Evolutionary conservation across 1,140 invertebrate species (phyloP), one percentile per base, ranked within the genome.

Genomic region (Pseudomyrmex pallidus): DNA sequence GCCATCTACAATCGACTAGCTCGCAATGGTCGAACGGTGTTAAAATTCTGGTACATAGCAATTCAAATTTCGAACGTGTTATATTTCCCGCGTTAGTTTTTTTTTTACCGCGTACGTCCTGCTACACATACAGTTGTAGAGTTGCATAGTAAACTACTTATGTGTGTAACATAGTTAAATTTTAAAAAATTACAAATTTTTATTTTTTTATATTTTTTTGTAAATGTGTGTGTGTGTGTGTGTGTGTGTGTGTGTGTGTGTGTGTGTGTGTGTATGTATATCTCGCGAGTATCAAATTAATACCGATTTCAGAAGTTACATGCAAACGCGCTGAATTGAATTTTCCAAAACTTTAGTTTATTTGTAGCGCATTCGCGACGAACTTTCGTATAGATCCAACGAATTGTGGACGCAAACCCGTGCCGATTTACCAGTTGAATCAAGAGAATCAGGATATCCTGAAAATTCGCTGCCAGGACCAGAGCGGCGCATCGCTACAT

Each of bases 381-480:
- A 54, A 80, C 59, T 80, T 80, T 44, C 66, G 54, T 44, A 56
- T 12, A 10, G 22, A 17, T 44, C 44, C 63, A 52, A 13, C 50
- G 17, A 46, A 80, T 80, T 70, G 70, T 59, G 54, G 44, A 22
- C 66, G 56, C 66, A 25, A 35, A 20, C 48, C 35, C 76, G 76
- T 22, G 54, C 66, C 56, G 76, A 70, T 80, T 80, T 80, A 61
- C 76, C 67, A 80, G 76, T 59, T 80, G 76, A 70, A 80, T 80
- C 76, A 25, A 78, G 59, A 73, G 56, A 82, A 82, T 82, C 76
- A 56, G 62, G 68, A 63, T 80, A 70, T 70, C 57, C 59, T 82
- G 84, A 62, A 70, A 86, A 67, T 77, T 66, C 50, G 56, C 20
- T 59, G 56, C 20, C 59, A 25, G 48, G 62, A 66, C 44, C 48